phyloP scores from a whole-genome alignment of 1,140 invertebrate species.

The Condylostylus longicornis region DNA sequence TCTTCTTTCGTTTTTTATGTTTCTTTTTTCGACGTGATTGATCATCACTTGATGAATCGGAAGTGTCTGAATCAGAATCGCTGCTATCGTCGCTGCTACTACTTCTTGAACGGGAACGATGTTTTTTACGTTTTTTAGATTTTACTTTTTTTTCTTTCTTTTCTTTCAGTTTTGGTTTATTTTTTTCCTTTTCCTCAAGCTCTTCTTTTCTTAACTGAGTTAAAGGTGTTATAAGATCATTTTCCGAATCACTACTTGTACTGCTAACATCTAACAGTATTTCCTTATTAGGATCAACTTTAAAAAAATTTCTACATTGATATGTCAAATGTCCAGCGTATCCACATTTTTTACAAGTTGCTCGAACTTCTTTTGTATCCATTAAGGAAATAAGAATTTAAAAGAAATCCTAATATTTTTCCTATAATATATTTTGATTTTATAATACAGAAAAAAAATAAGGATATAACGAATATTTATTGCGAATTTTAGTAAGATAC shows the following conservation, averaged over 20 bases:
- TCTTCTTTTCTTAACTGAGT: conserved; percentile 64
- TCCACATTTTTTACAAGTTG: conserved; percentile 85
- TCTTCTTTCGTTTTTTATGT: too few species aligned
- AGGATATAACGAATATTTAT: too few species aligned
- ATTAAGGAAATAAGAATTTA: too few species aligned
- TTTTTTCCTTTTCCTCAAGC: conserved; percentile 41
- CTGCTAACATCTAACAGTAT: conserved; percentile 89
- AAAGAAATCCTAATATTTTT: too few species aligned
- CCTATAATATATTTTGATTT: too few species aligned
- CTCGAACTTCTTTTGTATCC: too few species aligned
- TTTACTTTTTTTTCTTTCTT: conserved; percentile 6
- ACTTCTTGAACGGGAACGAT: conserved; percentile 8
- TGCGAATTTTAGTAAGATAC: too few species aligned
- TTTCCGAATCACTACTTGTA: conserved; percentile 78
- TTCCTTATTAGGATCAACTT: conserved; percentile 73
- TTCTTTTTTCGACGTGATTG: too few species aligned
- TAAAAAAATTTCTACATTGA: conserved; percentile 91
- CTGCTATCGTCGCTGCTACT: conserved; percentile 1
- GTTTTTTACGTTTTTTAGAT: conserved; percentile 8
- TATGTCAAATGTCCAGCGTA: conserved; percentile 91
- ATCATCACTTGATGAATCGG: too few species aligned
- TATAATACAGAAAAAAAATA: too few species aligned
- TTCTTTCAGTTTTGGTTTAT: conserved; percentile 5
- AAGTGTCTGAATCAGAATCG: too few species aligned
- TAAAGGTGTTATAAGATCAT: conserved; percentile 67